Evolutionary conservation across 2,888 invertebrate genomes (phyloP).

Genomic region (Aelia acuminata): DNA sequence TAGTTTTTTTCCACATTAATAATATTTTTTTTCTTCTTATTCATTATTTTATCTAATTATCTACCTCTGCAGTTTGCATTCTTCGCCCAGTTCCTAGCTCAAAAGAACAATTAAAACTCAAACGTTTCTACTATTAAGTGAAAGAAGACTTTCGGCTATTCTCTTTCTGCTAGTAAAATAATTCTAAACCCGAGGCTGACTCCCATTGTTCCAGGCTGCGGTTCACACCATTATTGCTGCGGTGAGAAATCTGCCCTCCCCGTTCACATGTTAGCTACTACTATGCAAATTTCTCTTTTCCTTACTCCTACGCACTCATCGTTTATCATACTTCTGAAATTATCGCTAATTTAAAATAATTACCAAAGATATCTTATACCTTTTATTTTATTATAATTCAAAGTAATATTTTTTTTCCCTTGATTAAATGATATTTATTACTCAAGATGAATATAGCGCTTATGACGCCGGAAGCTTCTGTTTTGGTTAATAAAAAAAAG

Average conservation of each 20-base stretch:
- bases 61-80: not conserved
- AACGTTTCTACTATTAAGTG: slow-evolving; percentile 28
- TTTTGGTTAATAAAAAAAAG: no score
- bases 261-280: slow-evolving; percentile 11
- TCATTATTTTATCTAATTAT: not conserved
- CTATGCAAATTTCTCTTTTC: slow-evolving; percentile 3
- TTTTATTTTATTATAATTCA: no score
- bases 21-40: not conserved
- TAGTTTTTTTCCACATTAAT: no score
- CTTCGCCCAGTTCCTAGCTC: not conserved
- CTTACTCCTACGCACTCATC: not conserved
- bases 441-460: no score
- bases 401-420: no score
- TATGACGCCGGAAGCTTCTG: no score
- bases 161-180: not conserved
- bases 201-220: not conserved
- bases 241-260: not conserved
- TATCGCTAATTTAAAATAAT: not conserved
- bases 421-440: no score
- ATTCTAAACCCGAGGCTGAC: not conserved
- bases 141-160: not conserved
- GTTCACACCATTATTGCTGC: slow-evolving; percentile 18
- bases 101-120: slow-evolving; percentile 27
- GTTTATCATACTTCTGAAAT: not conserved
- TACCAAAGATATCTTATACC: not conserved